Evolutionary conservation across 2,113 vertebrate genomes (phyloP).

Genomic region (Sula dactylatra): DNA sequence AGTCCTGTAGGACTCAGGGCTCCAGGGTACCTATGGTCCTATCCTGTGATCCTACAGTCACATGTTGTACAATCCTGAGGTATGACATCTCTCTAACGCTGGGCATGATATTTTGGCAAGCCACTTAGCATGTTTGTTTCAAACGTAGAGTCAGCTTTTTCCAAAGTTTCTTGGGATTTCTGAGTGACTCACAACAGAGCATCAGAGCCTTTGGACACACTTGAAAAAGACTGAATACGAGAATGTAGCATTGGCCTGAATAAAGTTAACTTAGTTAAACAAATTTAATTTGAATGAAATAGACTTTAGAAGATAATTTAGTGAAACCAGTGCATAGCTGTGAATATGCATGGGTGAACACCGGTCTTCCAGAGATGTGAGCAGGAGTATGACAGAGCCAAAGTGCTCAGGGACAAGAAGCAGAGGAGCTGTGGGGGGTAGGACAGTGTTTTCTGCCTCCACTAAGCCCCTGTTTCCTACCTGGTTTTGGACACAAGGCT

Average conservation of each 20-base stretch:
- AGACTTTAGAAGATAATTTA: neutral
- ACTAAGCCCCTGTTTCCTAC: neutral
- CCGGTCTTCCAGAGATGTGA: neutral
- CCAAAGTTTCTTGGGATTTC: neutral
- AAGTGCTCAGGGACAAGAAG: neutral
- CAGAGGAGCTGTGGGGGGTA: neutral
- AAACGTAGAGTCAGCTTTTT: slow-evolving; percentile 1
- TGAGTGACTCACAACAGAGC: neutral
- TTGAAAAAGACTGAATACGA: neutral
- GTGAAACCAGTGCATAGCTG: neutral
- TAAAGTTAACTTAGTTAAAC: slow-evolving; percentile 20
- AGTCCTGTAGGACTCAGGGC: neutral
- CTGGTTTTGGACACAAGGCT: neutral
- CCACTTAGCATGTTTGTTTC: neutral
- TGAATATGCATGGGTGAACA: neutral
- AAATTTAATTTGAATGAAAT: slow-evolving; percentile 24
- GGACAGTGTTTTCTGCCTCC: neutral
- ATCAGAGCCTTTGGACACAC: neutral
- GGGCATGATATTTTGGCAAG: neutral
- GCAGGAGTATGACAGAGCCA: neutral
- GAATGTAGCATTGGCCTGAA: neutral
- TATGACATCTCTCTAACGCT: neutral
- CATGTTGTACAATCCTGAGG: neutral
- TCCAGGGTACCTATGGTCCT: neutral
- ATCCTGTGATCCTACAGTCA: neutral